Evolutionary conservation across 1,140 invertebrate species (phyloP), one percentile per base, ranked within the genome.

Genomic region (Micrasema minimum): DNA sequence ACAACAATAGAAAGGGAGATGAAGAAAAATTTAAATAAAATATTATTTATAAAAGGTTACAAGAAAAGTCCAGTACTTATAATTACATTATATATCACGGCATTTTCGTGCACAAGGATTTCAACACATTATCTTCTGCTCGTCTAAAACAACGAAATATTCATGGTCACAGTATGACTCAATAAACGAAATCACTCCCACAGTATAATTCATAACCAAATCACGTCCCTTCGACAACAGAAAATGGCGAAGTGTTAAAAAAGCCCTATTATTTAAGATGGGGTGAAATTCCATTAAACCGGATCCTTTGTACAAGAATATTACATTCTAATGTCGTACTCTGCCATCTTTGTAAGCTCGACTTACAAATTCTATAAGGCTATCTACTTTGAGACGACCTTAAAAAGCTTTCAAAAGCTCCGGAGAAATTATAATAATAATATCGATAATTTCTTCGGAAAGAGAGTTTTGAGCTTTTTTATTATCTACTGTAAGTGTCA

Each of bases 221-320:
- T 53, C 65, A 67, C 65, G 65, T 67, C 22, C 18, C 50, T 37
- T 35, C 51, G 50, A 67, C 65, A 67, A 67, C 65, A 67, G 65
- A 67, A 43, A 20, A 67, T 48, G 66, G 43, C 50, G 51, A 10
- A 50, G 18, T 37, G 31, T 9, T 31, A 14, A 46, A 64, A 46
- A 64, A 64, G 22, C 41, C 11, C 50, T 50, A 51, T 67, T 67
- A 67, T 67, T 57, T 43, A 53, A 53, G 26, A 67, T 43, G 55
- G 55, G 55, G 55, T 59, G 50, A 67, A 53, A 67, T 41, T 53
- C 50, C 48, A 66, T 66, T 66, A 66, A 50, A 66, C 48, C 41
- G 12, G 9, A 20, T 59, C 35, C 55, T 59, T 59, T 59, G 55
- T 59, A n/a, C 14, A 41, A 16, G 35, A 22, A 59, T 20, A 59